Conservation (phyloP, 2,888 invertebrate genomes). For the Penaeus monodon region DNA sequence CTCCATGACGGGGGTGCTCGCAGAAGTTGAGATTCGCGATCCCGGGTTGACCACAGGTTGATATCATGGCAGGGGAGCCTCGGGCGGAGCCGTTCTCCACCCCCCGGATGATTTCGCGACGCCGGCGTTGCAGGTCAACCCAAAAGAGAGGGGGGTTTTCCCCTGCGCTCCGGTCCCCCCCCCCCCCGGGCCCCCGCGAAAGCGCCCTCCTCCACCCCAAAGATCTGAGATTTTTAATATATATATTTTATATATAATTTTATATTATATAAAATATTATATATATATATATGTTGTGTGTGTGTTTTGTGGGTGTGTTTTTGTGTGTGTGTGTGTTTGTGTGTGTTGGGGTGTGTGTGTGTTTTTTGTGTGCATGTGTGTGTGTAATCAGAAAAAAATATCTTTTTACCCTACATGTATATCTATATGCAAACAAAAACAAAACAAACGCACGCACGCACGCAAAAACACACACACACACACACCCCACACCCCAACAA, state of each 20-base stretch:
- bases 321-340: too few relatives aligned
- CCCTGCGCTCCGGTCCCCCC: too few relatives aligned
- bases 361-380: too few relatives aligned
- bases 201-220: neutral
- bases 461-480: too few relatives aligned
- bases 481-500: too few relatives aligned
- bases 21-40: slow-evolving; percentile 90
- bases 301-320: too few relatives aligned
- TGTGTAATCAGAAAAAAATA: too few relatives aligned
- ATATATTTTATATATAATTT: neutral
- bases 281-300: neutral
- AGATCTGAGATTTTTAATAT: neutral
- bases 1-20: slow-evolving; percentile 80
- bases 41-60: slow-evolving; percentile 86
- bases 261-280: neutral
- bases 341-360: too few relatives aligned
- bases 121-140: slow-evolving; percentile 29
- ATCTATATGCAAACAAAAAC: neutral
- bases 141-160: slow-evolving; percentile 14
- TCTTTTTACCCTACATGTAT: neutral
- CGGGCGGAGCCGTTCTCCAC: slow-evolving; percentile 83
- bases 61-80: slow-evolving; percentile 87
- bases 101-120: slow-evolving; percentile 51
- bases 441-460: neutral
- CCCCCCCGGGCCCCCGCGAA: neutral